phyloP scores from a whole-genome alignment of 2,888 invertebrate genomes.

The Amphipoea lucens region DNA sequence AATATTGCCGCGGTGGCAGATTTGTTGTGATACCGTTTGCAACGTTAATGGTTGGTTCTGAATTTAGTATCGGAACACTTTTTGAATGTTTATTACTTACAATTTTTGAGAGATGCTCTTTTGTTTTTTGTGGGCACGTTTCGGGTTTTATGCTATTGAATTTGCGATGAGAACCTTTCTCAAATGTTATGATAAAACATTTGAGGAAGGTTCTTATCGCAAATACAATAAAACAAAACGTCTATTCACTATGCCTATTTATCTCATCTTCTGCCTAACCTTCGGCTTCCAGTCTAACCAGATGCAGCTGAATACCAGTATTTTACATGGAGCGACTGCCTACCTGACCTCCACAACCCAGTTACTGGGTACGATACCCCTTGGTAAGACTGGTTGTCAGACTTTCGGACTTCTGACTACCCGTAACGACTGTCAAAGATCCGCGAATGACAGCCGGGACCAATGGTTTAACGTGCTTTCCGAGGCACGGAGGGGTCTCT shows the following conservation, averaged over 20 bases:
- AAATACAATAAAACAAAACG: slow-evolving; percentile 8
- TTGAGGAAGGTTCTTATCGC: not conserved
- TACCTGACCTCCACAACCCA: too few species aligned
- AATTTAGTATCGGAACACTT: slow-evolving; percentile 60
- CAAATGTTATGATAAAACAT: not conserved
- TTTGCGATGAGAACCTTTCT: slow-evolving; percentile 2
- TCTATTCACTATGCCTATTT: not conserved
- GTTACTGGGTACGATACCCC: too few species aligned
- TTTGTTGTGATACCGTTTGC: slow-evolving; percentile 64
- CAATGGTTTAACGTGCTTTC: too few species aligned
- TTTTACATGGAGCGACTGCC: too few species aligned
- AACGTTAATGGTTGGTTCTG: slow-evolving; percentile 48
- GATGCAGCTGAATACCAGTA: too few species aligned
- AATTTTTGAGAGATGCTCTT: slow-evolving; percentile 32
- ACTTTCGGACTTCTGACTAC: too few species aligned
- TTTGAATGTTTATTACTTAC: slow-evolving; percentile 54
- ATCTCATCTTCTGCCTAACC: too few species aligned
- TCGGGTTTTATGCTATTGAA: not conserved
- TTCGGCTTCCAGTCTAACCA: too few species aligned
- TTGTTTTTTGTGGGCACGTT: slow-evolving; percentile 21
- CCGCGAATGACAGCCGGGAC: too few species aligned
- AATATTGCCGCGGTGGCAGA: slow-evolving; percentile 63
- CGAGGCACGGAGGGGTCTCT: too few species aligned
- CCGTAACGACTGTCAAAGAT: too few species aligned
- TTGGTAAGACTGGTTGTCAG: too few species aligned